These are phyloP conservation scores for Knipowitschia caucasica DNA, from an alignment of 2,797 vertebrate species.

Conservation along the genomic window DNA sequence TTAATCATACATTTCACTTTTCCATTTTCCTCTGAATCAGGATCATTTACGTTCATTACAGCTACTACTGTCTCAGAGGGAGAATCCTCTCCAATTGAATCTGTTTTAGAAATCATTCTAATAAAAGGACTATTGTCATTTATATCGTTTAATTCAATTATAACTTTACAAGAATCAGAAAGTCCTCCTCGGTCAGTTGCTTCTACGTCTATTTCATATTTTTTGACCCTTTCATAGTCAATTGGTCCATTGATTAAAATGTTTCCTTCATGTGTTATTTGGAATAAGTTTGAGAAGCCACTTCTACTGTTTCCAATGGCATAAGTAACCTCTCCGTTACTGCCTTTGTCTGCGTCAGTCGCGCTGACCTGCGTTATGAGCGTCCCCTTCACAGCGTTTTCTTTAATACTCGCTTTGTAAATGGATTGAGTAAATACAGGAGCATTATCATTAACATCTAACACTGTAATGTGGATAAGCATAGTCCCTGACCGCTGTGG, in stretches of 20 bases:
- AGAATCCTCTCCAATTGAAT: constrained; percentile 59
- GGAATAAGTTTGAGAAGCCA: constrained; percentile 56
- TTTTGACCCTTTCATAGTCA: constrained; percentile 69
- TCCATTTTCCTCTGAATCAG: constrained; percentile 63
- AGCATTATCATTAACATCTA: constrained; percentile 66
- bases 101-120: constrained; percentile 61
- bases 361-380: constrained; percentile 53
- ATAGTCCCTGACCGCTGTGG: constrained; percentile 64
- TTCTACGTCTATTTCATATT: constrained; percentile 65
- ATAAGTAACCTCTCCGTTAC: constrained; percentile 49
- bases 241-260: constrained; percentile 55
- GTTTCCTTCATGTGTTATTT: constrained; percentile 59
- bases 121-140: constrained; percentile 73
- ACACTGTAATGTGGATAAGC: constrained; percentile 54
- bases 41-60: constrained; percentile 74
- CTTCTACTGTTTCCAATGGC: constrained; percentile 53
- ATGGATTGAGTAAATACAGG: constrained; percentile 41
- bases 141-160: constrained; percentile 65
- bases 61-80: constrained; percentile 65
- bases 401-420: constrained; percentile 52
- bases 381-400: constrained; percentile 50
- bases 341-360: constrained; percentile 53
- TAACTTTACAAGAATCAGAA: constrained; percentile 59
- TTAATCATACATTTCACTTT: constrained; percentile 47
- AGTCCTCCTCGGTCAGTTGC: constrained; percentile 71